Evolutionary conservation across 53 echinoderm and acorn worm genomes (phyloP).

Genomic region (Patiria pectinifera): DNA sequence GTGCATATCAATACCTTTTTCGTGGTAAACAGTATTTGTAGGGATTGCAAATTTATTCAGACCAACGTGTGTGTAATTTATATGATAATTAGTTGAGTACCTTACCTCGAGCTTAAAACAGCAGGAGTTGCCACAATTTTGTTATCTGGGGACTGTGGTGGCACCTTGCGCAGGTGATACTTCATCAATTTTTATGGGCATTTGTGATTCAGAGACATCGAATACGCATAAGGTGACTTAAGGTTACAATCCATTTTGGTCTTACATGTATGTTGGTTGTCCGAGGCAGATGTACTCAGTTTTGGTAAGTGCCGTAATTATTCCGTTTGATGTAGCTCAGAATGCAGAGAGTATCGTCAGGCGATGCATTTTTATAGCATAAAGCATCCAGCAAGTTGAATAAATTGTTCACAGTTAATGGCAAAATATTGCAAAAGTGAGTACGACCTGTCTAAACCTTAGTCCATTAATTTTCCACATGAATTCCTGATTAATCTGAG

Average conservation of each 20-base stretch:
- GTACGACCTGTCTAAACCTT: neutral
- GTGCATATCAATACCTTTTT: neutral
- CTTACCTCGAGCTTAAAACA: neutral
- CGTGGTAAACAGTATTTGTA: neutral
- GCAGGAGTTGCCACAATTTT: neutral
- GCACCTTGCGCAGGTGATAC: neutral
- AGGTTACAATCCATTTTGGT: too few relatives aligned
- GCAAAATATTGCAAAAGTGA: neutral
- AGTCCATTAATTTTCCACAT: too few relatives aligned
- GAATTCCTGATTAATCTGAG: too few relatives aligned
- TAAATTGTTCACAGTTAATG: neutral
- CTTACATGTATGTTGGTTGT: too few relatives aligned
- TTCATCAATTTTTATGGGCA: neutral
- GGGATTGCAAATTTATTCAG: conserved; percentile 24
- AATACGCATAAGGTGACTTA: neutral
- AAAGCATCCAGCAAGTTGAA: too few relatives aligned
- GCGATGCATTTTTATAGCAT: too few relatives aligned
- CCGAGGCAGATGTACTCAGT: neutral
- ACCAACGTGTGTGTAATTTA: neutral
- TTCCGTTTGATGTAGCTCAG: neutral
- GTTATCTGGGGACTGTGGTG: neutral
- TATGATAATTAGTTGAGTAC: neutral
- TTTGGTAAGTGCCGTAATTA: neutral
- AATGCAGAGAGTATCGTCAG: neutral
- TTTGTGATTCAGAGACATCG: neutral